Evolutionary conservation across 2,113 vertebrate genomes (phyloP).

Genomic region (Odocoileus virginianus): DNA sequence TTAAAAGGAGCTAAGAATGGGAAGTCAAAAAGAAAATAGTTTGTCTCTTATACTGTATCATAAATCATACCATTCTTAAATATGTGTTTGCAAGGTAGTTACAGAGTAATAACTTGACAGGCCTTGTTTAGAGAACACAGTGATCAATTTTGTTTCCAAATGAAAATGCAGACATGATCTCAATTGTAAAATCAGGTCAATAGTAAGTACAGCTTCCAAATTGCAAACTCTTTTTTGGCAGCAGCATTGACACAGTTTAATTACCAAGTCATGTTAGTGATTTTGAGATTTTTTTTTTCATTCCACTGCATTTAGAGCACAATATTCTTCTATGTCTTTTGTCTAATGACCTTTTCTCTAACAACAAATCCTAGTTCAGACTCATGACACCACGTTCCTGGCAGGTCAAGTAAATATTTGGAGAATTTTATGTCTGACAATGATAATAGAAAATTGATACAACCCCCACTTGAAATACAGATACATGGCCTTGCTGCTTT

Average conservation of each 20-base stretch:
- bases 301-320: slow-evolving; percentile 50
- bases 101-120: slow-evolving; percentile 51
- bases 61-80: background rate
- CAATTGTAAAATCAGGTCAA: slow-evolving; percentile 76
- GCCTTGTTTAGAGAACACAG: slow-evolving; percentile 51
- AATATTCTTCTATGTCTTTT: background rate
- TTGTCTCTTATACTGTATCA: background rate
- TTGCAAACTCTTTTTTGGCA: slow-evolving; percentile 67
- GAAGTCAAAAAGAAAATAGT: background rate
- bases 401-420: slow-evolving; percentile 46
- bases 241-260: slow-evolving; percentile 66
- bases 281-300: slow-evolving; percentile 62
- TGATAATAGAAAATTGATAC: slow-evolving; percentile 56
- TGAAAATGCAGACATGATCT: slow-evolving; percentile 71
- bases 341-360: slow-evolving; percentile 33
- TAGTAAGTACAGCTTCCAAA: slow-evolving; percentile 68
- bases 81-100: slow-evolving; percentile 60
- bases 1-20: background rate
- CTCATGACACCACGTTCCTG: slow-evolving; percentile 48
- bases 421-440: slow-evolving; percentile 57
- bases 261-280: slow-evolving; percentile 65
- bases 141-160: slow-evolving; percentile 74
- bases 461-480: slow-evolving; percentile 60
- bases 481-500: slow-evolving; percentile 6
- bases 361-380: slow-evolving; percentile 50